phyloP scores from a whole-genome alignment of 2,797 vertebrate species.

The Heteromormyrus szaboi region DNA sequence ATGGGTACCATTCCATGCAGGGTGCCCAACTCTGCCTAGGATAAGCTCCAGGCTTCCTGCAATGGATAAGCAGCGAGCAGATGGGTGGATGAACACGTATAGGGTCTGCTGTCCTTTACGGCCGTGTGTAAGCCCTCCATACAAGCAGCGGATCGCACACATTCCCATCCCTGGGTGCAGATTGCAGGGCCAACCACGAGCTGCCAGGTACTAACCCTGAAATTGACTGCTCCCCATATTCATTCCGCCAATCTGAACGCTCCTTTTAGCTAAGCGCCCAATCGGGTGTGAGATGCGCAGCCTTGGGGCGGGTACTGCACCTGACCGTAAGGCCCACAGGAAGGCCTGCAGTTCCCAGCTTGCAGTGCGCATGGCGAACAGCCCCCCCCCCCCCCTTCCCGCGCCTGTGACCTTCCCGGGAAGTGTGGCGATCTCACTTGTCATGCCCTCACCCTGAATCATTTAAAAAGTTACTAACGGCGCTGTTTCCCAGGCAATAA shows the following conservation, averaged over 20 bases:
- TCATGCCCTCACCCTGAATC: slow-evolving; percentile 53
- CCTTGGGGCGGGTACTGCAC: neutral
- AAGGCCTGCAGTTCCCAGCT: neutral
- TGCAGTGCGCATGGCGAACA: neutral
- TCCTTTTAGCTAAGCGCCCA: neutral
- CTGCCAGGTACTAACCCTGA: neutral
- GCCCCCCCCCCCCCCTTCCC: too few relatives aligned
- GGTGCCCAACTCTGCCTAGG: neutral
- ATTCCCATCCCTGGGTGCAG: neutral
- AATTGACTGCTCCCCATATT: neutral
- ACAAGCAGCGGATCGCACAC: neutral
- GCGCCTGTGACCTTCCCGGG: slow-evolving; percentile 32
- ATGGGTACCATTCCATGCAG: neutral
- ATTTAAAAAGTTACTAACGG: slow-evolving; percentile 44
- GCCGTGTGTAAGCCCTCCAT: neutral
- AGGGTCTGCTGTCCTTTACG: neutral
- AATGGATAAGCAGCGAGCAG: neutral
- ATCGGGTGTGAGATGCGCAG: neutral
- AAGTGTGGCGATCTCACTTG: slow-evolving; percentile 53
- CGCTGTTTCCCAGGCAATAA: slow-evolving; percentile 47
- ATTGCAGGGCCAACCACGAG: neutral
- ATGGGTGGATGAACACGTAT: neutral
- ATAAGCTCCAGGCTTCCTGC: neutral
- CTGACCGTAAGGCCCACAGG: neutral
- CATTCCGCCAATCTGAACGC: neutral